Base-by-base conservation (phyloP, 2,797 vertebrate species). In the Poecilia picta region DNA sequence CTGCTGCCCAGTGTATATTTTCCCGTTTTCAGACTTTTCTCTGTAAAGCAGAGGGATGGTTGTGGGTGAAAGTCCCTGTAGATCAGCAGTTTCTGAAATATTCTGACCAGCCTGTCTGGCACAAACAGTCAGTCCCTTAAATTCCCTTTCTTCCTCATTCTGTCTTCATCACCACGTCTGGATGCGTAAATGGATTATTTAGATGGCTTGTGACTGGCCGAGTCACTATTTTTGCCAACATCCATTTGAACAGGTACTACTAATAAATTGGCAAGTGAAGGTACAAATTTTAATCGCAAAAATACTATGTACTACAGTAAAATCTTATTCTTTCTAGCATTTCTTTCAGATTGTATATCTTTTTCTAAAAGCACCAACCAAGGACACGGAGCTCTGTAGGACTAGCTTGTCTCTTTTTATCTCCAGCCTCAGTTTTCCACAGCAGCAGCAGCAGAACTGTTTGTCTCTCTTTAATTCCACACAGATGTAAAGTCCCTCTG, bases 401-500 rank as follows among this genome's bases (percentile, higher is more conserved):
- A 31, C 41, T 73, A 72, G 1, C 33, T 36, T 15, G 39, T 45
- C n/a, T 25, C 10, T 12, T 75, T 73, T 83, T 70, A 75, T 82
- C 73, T 83, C 0, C 74, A 31, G 13, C 5, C 53, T 41, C 28
- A 62, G 51, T 75, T 82, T 82, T 85, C 4, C 47, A 57, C 68
- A 72, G 49, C 78, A 74, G 83, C 78, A 74, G 83, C 78, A 74
- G 83, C 70, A 79, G 77, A 28, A 33, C 75, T 18, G 82, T 82
- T 80, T 83, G 82, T 72, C 75, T 77, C 62, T 36, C 78, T 80
- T 45, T 94, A 90, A 92, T 90, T 85, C 84, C 87, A 82, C 12
- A 85, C 92, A 93, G 85, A 89, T 92, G 89, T 88, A 31, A 75
- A 79, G 41, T 84, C 74, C 23, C 74, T 82, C 76, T 81, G 78